phyloP scores from a whole-genome alignment of 2,888 invertebrate species.

The Limnephilus marmoratus region DNA sequence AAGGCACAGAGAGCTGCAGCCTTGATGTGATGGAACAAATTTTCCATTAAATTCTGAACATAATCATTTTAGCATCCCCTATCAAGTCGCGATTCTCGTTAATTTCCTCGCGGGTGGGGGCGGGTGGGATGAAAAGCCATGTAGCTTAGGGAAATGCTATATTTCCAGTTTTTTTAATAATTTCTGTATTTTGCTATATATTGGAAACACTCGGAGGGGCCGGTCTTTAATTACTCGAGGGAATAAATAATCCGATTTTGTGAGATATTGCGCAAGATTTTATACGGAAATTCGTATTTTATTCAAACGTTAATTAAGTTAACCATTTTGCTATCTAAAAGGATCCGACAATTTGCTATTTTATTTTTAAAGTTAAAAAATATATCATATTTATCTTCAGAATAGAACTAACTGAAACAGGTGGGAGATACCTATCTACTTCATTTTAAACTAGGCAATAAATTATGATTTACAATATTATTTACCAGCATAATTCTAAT shows the following conservation, averaged over 20 bases:
- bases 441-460: neutral
- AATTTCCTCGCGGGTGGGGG: constrained; percentile 32
- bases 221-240: constrained; percentile 35
- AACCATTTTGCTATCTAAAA: neutral
- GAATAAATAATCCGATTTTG: constrained; percentile 39
- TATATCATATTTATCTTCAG: neutral
- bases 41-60: constrained; percentile 55
- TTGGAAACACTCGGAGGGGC: constrained; percentile 31
- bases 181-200: constrained; percentile 10
- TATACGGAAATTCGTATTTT: neutral
- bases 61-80: constrained; percentile 50
- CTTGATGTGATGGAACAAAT: constrained; percentile 51
- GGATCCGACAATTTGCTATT: neutral
- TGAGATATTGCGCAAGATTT: neutral
- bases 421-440: neutral
- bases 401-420: neutral
- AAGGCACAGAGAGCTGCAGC: constrained; percentile 29
- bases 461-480: neutral
- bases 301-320: neutral
- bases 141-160: constrained; percentile 47
- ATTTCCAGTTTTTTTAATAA: constrained; percentile 15
- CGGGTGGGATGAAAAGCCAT: neutral
- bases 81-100: constrained; percentile 26
- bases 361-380: neutral
- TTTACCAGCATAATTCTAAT: too few species aligned